Conservation (phyloP, 2,888 invertebrate species). For the Phasia obesa region DNA sequence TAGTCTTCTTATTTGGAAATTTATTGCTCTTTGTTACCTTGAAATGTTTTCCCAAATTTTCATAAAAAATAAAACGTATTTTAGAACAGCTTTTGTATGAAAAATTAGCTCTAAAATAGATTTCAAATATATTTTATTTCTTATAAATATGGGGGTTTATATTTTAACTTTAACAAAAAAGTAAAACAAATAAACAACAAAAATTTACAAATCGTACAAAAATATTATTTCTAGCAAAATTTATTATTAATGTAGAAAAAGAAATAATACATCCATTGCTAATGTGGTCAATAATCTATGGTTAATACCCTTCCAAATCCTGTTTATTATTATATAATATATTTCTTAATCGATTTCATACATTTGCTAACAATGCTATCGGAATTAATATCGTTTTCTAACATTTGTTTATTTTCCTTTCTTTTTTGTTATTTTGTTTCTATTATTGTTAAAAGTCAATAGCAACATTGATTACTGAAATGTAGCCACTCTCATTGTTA, state of each 20-base stretch:
- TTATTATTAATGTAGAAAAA: not conserved
- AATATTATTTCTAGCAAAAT: not conserved
- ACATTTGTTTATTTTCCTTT: slow-evolving; percentile 30
- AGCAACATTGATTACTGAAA: slow-evolving; percentile 18
- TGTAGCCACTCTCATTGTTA: slow-evolving; percentile 20
- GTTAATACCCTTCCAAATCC: slow-evolving; percentile 7
- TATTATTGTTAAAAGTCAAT: slow-evolving; percentile 35
- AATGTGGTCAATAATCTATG: not conserved
- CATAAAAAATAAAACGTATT: no score
- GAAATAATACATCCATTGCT: not conserved
- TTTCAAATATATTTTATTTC: no score
- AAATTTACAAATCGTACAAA: not conserved
- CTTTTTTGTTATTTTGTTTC: not conserved
- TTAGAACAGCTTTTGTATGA: no score
- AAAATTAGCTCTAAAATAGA: no score
- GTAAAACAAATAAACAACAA: no score
- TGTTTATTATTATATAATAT: slow-evolving; percentile 23
- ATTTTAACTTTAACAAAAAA: no score
- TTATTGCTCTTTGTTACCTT: no score
- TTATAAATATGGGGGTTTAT: no score
- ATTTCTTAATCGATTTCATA: slow-evolving; percentile 26
- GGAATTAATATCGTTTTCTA: slow-evolving; percentile 24
- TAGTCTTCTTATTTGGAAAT: no score
- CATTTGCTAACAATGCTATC: slow-evolving; percentile 13
- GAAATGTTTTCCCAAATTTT: no score